Conservation (phyloP, 2,797 vertebrate genomes). For the Oreochromis grahami region DNA sequence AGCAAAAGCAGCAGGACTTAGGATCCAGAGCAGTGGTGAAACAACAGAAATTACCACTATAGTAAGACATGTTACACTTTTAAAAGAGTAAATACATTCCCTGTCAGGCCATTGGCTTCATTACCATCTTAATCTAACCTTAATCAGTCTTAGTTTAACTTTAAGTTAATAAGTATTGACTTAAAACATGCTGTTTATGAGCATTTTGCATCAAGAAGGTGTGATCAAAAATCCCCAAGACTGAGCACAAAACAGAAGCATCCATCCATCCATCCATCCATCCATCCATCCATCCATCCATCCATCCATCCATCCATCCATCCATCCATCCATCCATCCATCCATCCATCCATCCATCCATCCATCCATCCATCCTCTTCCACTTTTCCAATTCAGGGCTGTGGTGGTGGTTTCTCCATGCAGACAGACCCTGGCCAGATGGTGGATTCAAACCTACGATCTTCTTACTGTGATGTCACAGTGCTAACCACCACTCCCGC, state of each 20-base stretch:
- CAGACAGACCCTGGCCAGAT: background rate
- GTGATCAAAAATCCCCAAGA: background rate
- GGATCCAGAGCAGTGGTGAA: background rate
- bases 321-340: fast-evolving
- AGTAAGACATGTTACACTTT: background rate
- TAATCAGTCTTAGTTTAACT: background rate
- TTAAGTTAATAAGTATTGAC: background rate
- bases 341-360: fast-evolving
- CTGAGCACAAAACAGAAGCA: background rate
- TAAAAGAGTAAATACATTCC: background rate
- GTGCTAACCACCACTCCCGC: background rate
- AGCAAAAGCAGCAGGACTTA: background rate
- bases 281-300: fast-evolving
- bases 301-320: fast-evolving
- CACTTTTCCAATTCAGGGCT: background rate
- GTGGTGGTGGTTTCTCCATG: background rate
- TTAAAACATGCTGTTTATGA: background rate
- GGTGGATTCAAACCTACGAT: background rate
- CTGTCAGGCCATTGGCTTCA: background rate
- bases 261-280: fast-evolving
- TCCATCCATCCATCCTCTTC: fast-evolving
- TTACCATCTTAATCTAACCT: background rate
- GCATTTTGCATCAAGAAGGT: background rate
- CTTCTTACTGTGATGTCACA: background rate
- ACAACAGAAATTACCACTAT: background rate